Conservation (phyloP, 1,140 invertebrate genomes). For the Cydia splendana region DNA sequence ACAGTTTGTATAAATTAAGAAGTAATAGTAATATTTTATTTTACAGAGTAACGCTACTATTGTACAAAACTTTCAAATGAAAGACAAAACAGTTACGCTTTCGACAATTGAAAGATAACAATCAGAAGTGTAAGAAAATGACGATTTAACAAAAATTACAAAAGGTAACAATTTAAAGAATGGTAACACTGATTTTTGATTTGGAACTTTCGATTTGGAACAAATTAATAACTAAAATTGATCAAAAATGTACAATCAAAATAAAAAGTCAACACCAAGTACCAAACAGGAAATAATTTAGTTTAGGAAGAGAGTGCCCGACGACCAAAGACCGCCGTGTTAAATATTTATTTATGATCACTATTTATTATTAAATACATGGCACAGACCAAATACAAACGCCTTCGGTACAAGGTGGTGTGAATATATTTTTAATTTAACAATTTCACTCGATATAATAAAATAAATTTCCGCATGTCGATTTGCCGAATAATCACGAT, state of each 20-base stretch:
- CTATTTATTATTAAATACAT: conserved; percentile 71
- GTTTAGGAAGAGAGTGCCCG: conserved; percentile 67
- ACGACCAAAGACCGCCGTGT: conserved; percentile 50
- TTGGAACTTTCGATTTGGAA: conserved; percentile 56
- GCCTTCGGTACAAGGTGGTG: conserved; percentile 72
- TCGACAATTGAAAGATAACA: conserved; percentile 55
- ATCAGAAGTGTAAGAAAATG: conserved; percentile 47
- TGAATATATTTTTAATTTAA: conserved; percentile 51
- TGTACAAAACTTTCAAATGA: conserved; percentile 60
- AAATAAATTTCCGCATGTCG: conserved; percentile 61
- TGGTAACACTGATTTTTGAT: conserved; percentile 65
- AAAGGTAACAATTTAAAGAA: conserved; percentile 46
- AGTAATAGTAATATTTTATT: conserved; percentile 71
- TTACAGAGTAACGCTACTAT: conserved; percentile 74
- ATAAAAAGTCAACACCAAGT: conserved; percentile 72
- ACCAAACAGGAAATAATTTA: conserved; percentile 71
- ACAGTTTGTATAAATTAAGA: conserved; percentile 78
- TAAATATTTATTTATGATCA: conserved; percentile 69
- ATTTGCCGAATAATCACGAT: conserved; percentile 65
- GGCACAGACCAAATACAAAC: conserved; percentile 75
- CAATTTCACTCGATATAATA: conserved; percentile 60
- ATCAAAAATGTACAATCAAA: conserved; percentile 57
- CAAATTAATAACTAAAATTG: conserved; percentile 56
- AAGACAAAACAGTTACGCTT: conserved; percentile 42
- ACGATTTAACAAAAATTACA: conserved; percentile 42